Conservation (phyloP, 2,797 vertebrate genomes). For the Semaprochilodus insignis region DNA sequence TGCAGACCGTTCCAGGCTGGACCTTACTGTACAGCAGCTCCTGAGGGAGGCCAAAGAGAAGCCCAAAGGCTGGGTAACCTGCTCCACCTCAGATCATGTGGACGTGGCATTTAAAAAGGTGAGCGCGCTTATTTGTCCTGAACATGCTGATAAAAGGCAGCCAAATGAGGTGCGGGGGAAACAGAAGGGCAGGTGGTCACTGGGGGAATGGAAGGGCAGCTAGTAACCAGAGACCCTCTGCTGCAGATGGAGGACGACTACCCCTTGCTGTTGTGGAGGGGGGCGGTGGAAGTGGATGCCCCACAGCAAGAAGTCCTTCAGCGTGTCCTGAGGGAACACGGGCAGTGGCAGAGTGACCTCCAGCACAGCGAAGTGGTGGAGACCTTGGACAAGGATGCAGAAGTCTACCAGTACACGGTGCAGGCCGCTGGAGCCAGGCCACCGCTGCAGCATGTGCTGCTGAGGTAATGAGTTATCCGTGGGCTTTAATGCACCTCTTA, state of each 20-base stretch:
- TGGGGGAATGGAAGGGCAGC: neutral
- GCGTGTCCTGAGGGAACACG: constrained; percentile 75
- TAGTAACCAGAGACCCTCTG: neutral
- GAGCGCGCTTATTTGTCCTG: neutral
- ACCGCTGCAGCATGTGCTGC: constrained; percentile 76
- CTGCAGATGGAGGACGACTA: constrained; percentile 75
- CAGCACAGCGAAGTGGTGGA: constrained; percentile 71
- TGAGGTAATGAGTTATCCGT: constrained; percentile 73
- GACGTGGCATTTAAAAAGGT: constrained; percentile 82
- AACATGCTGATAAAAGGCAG: neutral
- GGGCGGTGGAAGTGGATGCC: constrained; percentile 75
- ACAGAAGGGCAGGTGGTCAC: neutral
- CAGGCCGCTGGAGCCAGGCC: constrained; percentile 67
- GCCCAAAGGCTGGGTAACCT: constrained; percentile 71
- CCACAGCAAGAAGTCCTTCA: constrained; percentile 74
- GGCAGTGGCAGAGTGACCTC: constrained; percentile 75
- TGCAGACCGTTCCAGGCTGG: constrained; percentile 61
- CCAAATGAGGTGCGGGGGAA: neutral
- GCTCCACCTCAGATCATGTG: constrained; percentile 69
- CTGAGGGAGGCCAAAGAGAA: constrained; percentile 74
- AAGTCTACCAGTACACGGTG: constrained; percentile 77
- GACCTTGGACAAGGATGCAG: constrained; percentile 72
- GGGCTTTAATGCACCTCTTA: neutral
- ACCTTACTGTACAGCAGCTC: constrained; percentile 70
- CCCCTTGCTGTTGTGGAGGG: constrained; percentile 76